phyloP scores from a whole-genome alignment of 92 coral and sea anemone genomes.

The Ricordea florida region DNA sequence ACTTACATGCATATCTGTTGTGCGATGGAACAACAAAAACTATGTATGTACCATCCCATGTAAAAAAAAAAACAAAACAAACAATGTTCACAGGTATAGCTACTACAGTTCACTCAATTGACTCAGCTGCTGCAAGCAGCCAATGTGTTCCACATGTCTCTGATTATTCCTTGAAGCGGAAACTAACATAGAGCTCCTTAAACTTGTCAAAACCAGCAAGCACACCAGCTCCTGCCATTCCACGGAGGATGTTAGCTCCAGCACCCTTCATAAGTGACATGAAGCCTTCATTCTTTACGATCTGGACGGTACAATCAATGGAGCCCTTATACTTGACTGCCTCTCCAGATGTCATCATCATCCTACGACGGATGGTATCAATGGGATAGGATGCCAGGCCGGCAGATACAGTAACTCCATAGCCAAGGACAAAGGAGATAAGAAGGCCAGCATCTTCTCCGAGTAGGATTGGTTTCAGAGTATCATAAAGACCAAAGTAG shows the following conservation, averaged over 20 bases:
- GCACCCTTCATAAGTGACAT: slow-evolving; percentile 99
- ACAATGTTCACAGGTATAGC: too few species aligned
- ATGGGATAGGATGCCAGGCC: slow-evolving; percentile 96
- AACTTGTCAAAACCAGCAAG: slow-evolving; percentile 98
- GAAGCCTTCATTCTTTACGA: slow-evolving; percentile 88
- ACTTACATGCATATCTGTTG: too few species aligned
- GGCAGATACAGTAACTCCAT: slow-evolving; percentile 95
- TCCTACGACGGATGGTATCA: slow-evolving; percentile 96
- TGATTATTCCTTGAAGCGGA: slow-evolving; percentile 73
- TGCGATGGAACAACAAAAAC: too few species aligned
- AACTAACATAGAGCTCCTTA: slow-evolving; percentile 82
- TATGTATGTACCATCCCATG: not conserved
- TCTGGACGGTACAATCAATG: slow-evolving; percentile 88
- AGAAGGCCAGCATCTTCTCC: slow-evolving; percentile 97
- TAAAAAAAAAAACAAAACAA: too few species aligned
- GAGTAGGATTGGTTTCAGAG: slow-evolving; percentile 86
- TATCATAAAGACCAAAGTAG: slow-evolving; percentile 96
- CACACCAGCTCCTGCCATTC: slow-evolving; percentile 99
- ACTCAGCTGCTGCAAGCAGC: slow-evolving; percentile 4
- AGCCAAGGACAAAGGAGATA: slow-evolving; percentile 89
- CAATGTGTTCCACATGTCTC: slow-evolving; percentile 4
- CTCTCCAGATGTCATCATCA: slow-evolving; percentile 99
- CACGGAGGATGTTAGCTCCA: slow-evolving; percentile 97
- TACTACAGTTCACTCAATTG: not conserved
- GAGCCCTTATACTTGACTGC: slow-evolving; percentile 99